Evolutionary conservation across 2,888 invertebrate genomes (phyloP).

Genomic region (Chloroclystis v-ata): DNA sequence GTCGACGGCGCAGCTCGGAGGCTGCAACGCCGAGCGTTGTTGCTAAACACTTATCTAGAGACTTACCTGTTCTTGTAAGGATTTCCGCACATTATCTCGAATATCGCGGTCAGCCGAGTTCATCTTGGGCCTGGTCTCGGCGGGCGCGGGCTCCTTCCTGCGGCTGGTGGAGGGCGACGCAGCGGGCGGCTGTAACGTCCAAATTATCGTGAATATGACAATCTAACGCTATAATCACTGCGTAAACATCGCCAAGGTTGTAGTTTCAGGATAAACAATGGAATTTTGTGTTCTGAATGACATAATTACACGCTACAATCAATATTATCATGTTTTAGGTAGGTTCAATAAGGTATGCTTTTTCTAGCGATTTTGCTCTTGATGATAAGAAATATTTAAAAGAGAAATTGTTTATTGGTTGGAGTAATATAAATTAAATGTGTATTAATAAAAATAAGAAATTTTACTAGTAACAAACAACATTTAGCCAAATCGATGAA

Average conservation of each 20-base stretch:
- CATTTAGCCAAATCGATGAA: too few relatives aligned
- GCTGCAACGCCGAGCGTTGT: too few relatives aligned
- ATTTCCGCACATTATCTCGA: conserved; percentile 89
- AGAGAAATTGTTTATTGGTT: too few relatives aligned
- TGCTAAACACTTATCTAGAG: background rate
- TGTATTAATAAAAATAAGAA: too few relatives aligned
- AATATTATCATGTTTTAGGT: background rate
- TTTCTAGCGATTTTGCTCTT: too few relatives aligned
- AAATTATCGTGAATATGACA: conserved; percentile 55
- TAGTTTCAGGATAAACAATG: conserved; percentile 18
- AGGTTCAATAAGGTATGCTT: too few relatives aligned
- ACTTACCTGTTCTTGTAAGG: conserved; percentile 73
- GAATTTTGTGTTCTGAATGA: conserved; percentile 1
- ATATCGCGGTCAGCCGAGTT: conserved; percentile 82
- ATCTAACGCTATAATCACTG: conserved; percentile 51
- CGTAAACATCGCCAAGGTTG: conserved; percentile 60
- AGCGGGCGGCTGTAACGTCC: conserved; percentile 53
- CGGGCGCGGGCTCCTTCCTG: conserved; percentile 55
- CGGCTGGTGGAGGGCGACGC: conserved; percentile 60
- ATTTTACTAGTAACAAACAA: too few relatives aligned
- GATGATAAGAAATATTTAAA: too few relatives aligned
- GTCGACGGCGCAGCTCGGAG: too few relatives aligned
- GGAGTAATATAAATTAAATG: too few relatives aligned
- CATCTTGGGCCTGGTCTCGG: conserved; percentile 51
- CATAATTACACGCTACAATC: background rate